Conservation (phyloP, 1,140 invertebrate species). For the Euwallacea similis region DNA sequence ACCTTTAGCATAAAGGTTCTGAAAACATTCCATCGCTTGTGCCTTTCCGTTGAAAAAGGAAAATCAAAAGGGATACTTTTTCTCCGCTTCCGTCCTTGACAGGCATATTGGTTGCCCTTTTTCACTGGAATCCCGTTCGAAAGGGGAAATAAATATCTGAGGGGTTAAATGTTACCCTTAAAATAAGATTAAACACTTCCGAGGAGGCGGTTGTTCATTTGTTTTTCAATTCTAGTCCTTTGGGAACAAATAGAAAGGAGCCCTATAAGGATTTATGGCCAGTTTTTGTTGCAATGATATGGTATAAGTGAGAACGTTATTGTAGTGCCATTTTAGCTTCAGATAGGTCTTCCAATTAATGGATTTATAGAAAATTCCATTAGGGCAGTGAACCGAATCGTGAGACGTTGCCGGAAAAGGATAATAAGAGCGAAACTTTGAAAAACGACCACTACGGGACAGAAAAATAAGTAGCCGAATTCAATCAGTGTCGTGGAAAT, state of each 20-base stretch:
- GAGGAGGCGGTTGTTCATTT: neutral
- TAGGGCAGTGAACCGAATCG: too few species aligned
- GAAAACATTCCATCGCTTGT: neutral
- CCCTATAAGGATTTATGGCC: too few species aligned
- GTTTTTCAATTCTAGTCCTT: neutral
- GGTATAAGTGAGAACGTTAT: too few species aligned
- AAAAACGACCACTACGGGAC: constrained; percentile 1
- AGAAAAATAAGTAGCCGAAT: neutral
- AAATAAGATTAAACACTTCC: neutral
- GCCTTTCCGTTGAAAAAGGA: neutral
- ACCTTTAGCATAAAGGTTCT: neutral
- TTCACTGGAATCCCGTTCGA: neutral
- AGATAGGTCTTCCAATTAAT: too few species aligned
- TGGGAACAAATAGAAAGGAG: too few species aligned
- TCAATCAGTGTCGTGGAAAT: constrained; percentile 9
- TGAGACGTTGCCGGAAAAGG: too few species aligned
- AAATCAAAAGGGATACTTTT: neutral
- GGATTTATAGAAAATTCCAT: too few species aligned
- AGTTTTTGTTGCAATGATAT: too few species aligned
- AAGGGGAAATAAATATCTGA: constrained; percentile 2
- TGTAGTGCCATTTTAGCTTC: too few species aligned
- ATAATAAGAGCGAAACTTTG: neutral
- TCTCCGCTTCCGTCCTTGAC: neutral
- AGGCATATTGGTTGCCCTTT: neutral
- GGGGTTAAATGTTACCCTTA: constrained; percentile 5